These are phyloP conservation scores for Aplochiton taeniatus DNA, from an alignment of 2,797 vertebrate genomes.

Conservation along the genomic window DNA sequence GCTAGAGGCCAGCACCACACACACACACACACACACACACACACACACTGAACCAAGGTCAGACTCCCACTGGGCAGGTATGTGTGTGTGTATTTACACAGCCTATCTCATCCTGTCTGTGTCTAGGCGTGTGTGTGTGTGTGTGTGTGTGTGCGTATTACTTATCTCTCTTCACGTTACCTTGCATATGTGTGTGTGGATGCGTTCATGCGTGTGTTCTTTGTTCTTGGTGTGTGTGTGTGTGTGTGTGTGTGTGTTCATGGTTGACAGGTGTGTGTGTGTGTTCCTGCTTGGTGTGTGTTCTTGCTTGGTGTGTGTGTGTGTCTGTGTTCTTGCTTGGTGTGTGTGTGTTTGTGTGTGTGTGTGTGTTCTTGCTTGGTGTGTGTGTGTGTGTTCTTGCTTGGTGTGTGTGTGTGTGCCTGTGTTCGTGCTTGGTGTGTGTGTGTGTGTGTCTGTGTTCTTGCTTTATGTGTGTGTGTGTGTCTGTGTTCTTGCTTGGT, in stretches of 20 bases:
- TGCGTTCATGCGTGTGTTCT: conserved; percentile 13
- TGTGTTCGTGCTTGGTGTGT: conserved; percentile 2
- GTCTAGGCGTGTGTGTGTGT: not conserved
- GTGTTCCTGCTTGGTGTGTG: not conserved
- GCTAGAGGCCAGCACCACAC: conserved; percentile 71
- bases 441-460: not conserved
- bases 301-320: too few relatives aligned
- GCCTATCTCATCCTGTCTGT: not conserved
- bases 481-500: not conserved
- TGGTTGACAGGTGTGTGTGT: not conserved
- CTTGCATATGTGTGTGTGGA: conserved; percentile 27
- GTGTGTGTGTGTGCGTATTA: not conserved
- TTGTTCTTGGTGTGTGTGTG: conserved; percentile 29
- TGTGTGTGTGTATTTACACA: not conserved
- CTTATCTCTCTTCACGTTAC: not conserved
- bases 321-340: not conserved
- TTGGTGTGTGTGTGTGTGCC: not conserved
- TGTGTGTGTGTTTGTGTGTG: too few relatives aligned
- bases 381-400: too few relatives aligned
- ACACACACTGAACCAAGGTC: not conserved
- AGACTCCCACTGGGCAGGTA: not conserved
- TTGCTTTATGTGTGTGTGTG: too few relatives aligned
- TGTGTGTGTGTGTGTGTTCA: conserved; percentile 9
- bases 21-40: not conserved
- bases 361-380: too few relatives aligned